These are phyloP conservation scores for Rhopalosiphum nymphaeae DNA, from an alignment of 2,888 invertebrate species.

Conservation along the genomic window DNA sequence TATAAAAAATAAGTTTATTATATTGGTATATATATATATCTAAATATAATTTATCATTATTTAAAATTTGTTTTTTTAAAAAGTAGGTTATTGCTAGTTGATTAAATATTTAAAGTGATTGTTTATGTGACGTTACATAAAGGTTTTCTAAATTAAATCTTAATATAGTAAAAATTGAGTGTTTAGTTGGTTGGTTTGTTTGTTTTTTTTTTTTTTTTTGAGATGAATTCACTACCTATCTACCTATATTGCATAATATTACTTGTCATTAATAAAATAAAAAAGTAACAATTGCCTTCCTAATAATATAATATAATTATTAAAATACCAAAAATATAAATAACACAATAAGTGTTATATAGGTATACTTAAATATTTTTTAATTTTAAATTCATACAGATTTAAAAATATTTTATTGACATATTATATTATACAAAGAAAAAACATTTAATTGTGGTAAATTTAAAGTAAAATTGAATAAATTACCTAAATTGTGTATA, in stretches of 20 bases:
- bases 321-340: not conserved
- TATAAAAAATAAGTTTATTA: not conserved
- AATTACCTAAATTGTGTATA: not conserved
- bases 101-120: not conserved
- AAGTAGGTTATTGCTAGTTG: not conserved
- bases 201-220: not conserved
- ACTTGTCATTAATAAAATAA: not conserved
- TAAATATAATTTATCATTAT: not conserved
- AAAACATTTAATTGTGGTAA: not conserved
- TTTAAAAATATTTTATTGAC: not conserved
- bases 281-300: not conserved
- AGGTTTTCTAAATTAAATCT: not conserved
- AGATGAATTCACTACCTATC: not conserved
- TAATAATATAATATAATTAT: not conserved
- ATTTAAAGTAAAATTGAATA: not conserved
- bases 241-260: not conserved
- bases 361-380: not conserved
- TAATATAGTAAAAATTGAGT: not conserved
- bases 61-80: not conserved
- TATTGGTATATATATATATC: not conserved
- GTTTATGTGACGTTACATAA: not conserved
- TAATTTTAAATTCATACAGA: not conserved
- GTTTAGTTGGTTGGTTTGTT: not conserved
- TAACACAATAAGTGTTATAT: not conserved
- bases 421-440: conserved; percentile 8